A percentile compares a stretch with the other conserved stretches of the same genome.
These are phyloP conservation scores for Lophochroa leadbeateri DNA, from an alignment of 2,113 vertebrate genomes.

Conservation along the genomic window DNA sequence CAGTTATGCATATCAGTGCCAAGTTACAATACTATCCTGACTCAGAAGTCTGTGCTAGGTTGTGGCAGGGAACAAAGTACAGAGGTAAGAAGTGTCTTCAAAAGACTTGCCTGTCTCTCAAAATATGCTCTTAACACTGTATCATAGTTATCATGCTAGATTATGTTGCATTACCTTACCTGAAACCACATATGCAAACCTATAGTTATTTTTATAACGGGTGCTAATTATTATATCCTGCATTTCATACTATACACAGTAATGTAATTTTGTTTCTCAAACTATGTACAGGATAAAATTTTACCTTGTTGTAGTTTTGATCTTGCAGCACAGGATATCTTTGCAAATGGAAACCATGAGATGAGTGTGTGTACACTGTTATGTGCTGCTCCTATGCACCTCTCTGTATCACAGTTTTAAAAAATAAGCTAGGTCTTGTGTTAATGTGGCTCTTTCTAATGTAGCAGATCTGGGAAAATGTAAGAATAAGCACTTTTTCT, in stretches of 20 bases:
- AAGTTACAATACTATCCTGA: background rate
- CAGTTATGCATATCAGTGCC: background rate
- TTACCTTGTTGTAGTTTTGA: background rate
- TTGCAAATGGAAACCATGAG: background rate
- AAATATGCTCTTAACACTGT: background rate
- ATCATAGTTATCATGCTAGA: background rate
- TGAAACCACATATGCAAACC: background rate
- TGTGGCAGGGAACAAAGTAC: background rate
- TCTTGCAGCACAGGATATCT: background rate
- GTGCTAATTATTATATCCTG: background rate
- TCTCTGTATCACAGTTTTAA: background rate
- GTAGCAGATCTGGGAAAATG: background rate
- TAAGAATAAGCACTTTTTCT: background rate
- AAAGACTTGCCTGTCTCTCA: background rate
- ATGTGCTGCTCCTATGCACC: background rate
- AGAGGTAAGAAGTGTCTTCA: background rate
- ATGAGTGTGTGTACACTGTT: background rate
- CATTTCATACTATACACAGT: background rate
- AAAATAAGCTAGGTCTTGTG: background rate
- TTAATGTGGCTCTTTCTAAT: background rate
- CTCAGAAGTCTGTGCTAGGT: accelerated
- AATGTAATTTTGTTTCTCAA: background rate
- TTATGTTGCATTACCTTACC: background rate
- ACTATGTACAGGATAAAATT: background rate
- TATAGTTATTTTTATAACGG: background rate